These are phyloP conservation scores for Catalaphyllia jardinei DNA, from an alignment of 64 coral and sea anemone species.

Conservation along the genomic window DNA sequence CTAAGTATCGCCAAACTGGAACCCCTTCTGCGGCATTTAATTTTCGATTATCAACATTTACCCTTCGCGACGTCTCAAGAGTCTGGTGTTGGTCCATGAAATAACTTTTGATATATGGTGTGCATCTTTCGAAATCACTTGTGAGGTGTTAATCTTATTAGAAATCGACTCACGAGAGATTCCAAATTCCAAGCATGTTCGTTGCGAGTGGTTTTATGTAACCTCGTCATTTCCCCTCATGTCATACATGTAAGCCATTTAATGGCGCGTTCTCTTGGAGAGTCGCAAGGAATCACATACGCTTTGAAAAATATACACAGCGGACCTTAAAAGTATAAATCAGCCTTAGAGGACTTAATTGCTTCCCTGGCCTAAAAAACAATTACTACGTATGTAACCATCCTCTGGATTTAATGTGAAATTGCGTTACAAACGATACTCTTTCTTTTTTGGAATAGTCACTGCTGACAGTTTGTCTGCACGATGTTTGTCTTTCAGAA, in stretches of 20 bases:
- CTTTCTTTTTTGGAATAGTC: background rate
- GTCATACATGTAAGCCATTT: background rate
- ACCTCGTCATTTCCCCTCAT: background rate
- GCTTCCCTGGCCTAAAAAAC: background rate
- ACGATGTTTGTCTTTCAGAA: background rate
- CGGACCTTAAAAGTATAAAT: background rate
- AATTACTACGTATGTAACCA: too few relatives aligned
- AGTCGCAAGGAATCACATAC: background rate
- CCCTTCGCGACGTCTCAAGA: background rate
- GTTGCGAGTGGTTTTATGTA: background rate
- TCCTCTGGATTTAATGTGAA: too few relatives aligned
- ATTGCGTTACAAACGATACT: too few relatives aligned
- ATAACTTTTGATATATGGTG: slow-evolving; percentile 37
- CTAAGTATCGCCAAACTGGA: background rate
- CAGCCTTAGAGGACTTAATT: background rate
- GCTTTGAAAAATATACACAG: background rate
- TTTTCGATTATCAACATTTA: background rate
- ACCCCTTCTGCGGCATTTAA: background rate
- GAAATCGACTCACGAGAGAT: background rate
- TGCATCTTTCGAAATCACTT: too few relatives aligned
- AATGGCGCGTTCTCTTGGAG: slow-evolving; percentile 1
- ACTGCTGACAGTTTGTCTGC: background rate
- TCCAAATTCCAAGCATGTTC: background rate
- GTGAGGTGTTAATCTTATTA: background rate
- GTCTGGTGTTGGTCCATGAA: slow-evolving; percentile 17